Conservation (phyloP, 2,888 invertebrate genomes). For the Athripsodes cinereus region DNA sequence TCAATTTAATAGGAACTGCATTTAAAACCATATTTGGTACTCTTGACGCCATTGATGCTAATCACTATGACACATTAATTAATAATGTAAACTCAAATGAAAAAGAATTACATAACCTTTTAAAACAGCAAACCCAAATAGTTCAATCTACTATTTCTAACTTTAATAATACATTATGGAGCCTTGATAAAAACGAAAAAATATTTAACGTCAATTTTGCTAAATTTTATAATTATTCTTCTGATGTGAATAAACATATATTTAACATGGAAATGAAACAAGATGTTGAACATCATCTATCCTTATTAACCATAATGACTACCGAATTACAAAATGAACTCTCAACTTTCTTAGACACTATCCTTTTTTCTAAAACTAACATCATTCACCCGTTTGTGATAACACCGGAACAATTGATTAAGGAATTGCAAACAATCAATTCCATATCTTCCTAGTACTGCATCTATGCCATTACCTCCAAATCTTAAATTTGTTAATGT, state of each 20-base stretch:
- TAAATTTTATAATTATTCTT: constrained; percentile 20
- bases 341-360: constrained; percentile 17
- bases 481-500: not conserved
- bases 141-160: constrained; percentile 24
- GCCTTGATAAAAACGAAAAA: constrained; percentile 23
- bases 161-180: constrained; percentile 24
- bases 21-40: constrained; percentile 13
- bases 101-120: constrained; percentile 17
- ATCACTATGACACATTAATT: constrained; percentile 24
- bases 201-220: constrained; percentile 25
- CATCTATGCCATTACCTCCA: not conserved
- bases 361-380: constrained; percentile 25
- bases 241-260: not conserved
- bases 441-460: not conserved
- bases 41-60: constrained; percentile 15
- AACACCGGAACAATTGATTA: constrained; percentile 16
- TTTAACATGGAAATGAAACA: constrained; percentile 6
- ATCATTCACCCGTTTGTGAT: constrained; percentile 26
- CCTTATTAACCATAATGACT: constrained; percentile 19
- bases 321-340: constrained; percentile 22
- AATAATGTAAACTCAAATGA: constrained; percentile 22
- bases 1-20: constrained; percentile 6
- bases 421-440: not conserved
- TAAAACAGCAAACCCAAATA: constrained; percentile 27
- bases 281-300: constrained; percentile 18